phyloP scores from a whole-genome alignment of 2,797 vertebrate species.

The Arremon aurantiirostris region DNA sequence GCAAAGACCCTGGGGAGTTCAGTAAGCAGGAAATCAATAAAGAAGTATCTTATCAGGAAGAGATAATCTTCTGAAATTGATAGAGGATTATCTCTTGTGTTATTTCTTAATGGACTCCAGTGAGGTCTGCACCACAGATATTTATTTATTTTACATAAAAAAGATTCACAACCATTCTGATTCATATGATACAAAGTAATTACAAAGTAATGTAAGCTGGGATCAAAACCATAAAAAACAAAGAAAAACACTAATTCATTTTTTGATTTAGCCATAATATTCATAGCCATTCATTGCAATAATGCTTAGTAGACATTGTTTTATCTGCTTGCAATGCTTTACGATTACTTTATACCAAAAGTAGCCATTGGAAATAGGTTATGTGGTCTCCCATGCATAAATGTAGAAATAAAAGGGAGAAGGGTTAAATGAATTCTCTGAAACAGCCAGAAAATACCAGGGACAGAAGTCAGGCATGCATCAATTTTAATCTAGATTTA shows the following conservation, averaged over 20 bases:
- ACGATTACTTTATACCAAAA: neutral
- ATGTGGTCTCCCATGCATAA: neutral
- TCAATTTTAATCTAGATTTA: neutral
- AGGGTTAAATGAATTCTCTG: neutral
- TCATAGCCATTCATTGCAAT: neutral
- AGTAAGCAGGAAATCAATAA: slow-evolving; percentile 25
- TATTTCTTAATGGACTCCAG: neutral
- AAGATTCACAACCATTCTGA: neutral
- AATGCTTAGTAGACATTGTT: neutral
- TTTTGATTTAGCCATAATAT: neutral
- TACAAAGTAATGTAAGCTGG: neutral
- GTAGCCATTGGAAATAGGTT: neutral
- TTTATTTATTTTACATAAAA: neutral
- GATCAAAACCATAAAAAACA: neutral
- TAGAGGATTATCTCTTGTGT: neutral
- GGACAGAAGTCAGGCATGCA: neutral
- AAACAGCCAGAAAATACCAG: neutral
- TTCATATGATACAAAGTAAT: neutral
- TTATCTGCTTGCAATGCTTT: neutral
- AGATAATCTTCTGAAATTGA: slow-evolving; percentile 1
- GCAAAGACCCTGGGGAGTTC: neutral
- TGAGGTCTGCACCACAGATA: neutral
- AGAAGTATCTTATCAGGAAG: slow-evolving; percentile 11
- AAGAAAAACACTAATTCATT: neutral
- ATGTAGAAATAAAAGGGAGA: neutral